Evolutionary conservation across 1,140 invertebrate genomes (phyloP), one percentile per base, ranked within the genome.

Genomic region (Penaeus indicus): DNA sequence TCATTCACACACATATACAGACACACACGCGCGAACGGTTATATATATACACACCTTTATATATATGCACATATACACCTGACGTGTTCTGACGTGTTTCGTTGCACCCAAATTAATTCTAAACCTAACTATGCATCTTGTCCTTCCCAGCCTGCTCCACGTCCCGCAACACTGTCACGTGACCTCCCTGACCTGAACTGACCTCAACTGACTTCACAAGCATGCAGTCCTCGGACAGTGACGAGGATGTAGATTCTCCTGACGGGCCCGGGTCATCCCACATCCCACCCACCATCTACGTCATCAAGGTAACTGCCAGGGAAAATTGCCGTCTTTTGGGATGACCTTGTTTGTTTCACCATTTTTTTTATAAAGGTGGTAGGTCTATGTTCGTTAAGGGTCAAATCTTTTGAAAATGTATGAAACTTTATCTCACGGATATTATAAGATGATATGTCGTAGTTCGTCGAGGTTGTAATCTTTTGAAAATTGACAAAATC

Each of bases 261-360:
- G 90, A 91, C 47, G 90, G 88, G 4, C 85, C 85, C 4, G 90
- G 90, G 64, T 67, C 90, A 0, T 87, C 90, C 8, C 84, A 89
- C 90, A 91, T 91, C 64, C 90, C 90, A 0, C 88, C 90, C 27
- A 85, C 82, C 83, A 91, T 91, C 32, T 91, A 91, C 47, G 85
- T 91, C 81, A 91, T 91, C 61, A 91, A 90, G 90, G 90, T 90
- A 84, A 63, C 62, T 75, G 42, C 5, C 27, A 32, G 69, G 25
- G n/a, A 7, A 25, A 25, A 0, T 2, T 13, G 13, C n/a, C 13
- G 67, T 1, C 69, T 16, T 27, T 22, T 72, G 13, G n/a, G 69
- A 32, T n/a, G 11, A 25, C 32, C 1, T 72, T 22, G 22, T 42
- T 42, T 42, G 38, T 42, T 2, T 32, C 32, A 32, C 2, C 32